phyloP scores from a whole-genome alignment of 2,113 vertebrate genomes.

The Orycteropus afer region DNA sequence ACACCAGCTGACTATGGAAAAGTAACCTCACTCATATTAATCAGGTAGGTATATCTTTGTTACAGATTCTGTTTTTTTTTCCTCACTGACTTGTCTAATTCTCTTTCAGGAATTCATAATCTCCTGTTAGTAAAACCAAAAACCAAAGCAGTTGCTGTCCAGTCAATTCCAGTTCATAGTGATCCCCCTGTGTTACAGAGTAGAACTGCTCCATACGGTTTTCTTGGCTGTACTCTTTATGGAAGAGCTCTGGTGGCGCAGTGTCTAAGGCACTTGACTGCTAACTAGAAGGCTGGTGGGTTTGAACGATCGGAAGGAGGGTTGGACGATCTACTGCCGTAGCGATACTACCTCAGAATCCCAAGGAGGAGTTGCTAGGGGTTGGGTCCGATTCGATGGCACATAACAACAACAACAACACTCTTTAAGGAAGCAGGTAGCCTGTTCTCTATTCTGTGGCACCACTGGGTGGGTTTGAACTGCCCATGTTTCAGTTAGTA shows the following conservation, averaged over 20 bases:
- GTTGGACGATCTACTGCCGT: no score
- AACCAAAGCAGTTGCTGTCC: not conserved
- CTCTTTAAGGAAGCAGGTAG: not conserved
- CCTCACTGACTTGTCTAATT: not conserved
- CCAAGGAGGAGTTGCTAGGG: no score
- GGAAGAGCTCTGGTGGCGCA: no score
- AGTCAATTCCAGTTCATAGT: not conserved
- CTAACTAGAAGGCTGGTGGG: no score
- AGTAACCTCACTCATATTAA: slow-evolving; percentile 92
- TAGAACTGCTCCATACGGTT: not conserved
- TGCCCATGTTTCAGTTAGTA: not conserved
- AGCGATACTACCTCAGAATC: no score
- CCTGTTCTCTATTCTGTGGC: not conserved
- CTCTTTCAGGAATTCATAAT: not conserved
- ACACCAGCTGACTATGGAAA: slow-evolving; percentile 93
- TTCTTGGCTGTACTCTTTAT: not conserved
- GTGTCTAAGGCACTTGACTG: no score
- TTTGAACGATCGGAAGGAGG: no score
- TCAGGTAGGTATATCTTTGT: slow-evolving; percentile 89
- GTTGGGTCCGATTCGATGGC: no score
- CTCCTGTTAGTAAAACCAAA: not conserved
- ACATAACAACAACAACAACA: no score
- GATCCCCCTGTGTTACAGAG: not conserved
- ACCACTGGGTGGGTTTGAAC: not conserved
- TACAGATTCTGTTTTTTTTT: not conserved